Base-by-base conservation (phyloP, 2,888 invertebrate species). In the Drosophila falleni region DNA sequence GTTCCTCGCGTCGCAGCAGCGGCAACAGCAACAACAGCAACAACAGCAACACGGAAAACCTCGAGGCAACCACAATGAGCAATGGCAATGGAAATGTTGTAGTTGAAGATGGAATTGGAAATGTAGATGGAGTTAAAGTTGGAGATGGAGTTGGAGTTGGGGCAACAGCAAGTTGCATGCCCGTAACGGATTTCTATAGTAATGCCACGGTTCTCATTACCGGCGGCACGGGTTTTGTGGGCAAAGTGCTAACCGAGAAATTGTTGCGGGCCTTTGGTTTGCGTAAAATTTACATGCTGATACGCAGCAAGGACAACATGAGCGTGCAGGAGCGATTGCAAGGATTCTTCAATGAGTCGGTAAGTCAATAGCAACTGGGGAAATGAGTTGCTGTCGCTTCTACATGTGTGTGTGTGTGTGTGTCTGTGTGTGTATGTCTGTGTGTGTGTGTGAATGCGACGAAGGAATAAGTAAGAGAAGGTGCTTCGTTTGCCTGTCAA, bases 191-290 rank as follows among this genome's bases (percentile, higher is more conserved):
- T 69, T 92, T 92, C 81, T 93, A 92, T 80, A 81, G 83, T n/a
- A 78, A 91, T 79, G 86, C 93, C 44, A 92, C 91, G 49, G 81
- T 93, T 64, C 89, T 93, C 65, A 93, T 93, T 66, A 93, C 93
- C 37, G 93, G 93, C 47, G 93, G 93, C 41, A 93, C 92, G 13
- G 93, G 93, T 35, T 93, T 93, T 75, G 89, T 93, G 78, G 93
- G 93, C 51, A 93, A 93, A 78, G 92, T 93, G 72, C 84, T 93
- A 46, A 91, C 92, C 73, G 91, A 93, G 78, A 93, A 93, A 78
- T 81, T 93, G 71, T 82, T 93, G 67, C 89, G 90, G 72, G 76
- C 90, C 61, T 93, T 92, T 85, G 87, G 91, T 53, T 75, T 93
- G 64, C 90, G 90, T 73, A 91, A 88, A 81, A 92, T 93, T 83